These are phyloP conservation scores for Notoglanidium macrostoma DNA, from an alignment of 2,797 vertebrate species.

Conservation along the genomic window DNA sequence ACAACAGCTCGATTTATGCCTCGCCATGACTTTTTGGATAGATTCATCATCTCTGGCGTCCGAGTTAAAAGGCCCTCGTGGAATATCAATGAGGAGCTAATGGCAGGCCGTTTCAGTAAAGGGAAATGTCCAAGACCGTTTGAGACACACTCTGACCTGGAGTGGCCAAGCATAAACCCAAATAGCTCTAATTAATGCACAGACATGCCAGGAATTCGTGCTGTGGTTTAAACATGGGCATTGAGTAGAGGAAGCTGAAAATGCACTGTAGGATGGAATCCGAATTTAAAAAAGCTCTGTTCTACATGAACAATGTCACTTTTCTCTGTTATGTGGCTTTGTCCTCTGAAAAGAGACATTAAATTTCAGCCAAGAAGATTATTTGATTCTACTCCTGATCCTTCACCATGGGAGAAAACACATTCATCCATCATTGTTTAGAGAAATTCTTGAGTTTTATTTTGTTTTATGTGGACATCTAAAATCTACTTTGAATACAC, in stretches of 20 bases:
- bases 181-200: constrained; percentile 34
- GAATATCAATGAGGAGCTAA: constrained; percentile 57
- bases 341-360: background rate
- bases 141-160: constrained; percentile 18
- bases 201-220: constrained; percentile 17
- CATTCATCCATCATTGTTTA: background rate
- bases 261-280: background rate
- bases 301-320: constrained; percentile 3
- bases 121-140: constrained; percentile 28
- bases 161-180: constrained; percentile 20
- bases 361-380: background rate
- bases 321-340: background rate
- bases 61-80: constrained; percentile 18
- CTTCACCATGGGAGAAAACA: background rate
- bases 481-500: background rate
- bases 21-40: constrained; percentile 41
- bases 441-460: background rate
- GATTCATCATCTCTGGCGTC: constrained; percentile 52
- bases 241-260: background rate
- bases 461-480: background rate
- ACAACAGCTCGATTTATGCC: constrained; percentile 55
- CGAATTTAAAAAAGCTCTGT: background rate
- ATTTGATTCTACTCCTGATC: constrained; percentile 1
- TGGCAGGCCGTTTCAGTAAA: constrained; percentile 32
- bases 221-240: background rate